A percentile compares a stretch with the other conserved stretches of the same genome.
Conservation (phyloP, 2,113 vertebrate genomes). For the Cyanoliseus patagonus region DNA sequence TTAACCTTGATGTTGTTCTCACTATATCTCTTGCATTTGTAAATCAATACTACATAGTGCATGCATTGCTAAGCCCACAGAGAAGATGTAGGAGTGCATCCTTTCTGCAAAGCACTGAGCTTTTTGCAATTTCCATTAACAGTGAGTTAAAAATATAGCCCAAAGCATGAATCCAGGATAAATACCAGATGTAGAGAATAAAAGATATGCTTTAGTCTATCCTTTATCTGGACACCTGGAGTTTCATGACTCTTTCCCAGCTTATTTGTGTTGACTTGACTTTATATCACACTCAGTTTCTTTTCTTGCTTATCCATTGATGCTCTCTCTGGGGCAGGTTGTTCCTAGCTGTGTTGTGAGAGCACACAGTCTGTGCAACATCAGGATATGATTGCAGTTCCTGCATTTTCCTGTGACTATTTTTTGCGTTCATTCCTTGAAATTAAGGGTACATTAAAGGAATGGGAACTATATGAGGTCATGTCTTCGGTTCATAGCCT, state of each 20-base stretch:
- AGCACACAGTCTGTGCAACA: neutral
- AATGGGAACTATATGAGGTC: neutral
- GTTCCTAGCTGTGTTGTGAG: neutral
- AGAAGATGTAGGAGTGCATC: neutral
- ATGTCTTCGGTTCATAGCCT: neutral
- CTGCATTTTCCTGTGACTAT: neutral
- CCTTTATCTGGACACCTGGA: conserved; percentile 19
- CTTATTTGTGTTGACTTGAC: neutral
- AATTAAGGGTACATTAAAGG: neutral
- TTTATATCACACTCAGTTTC: neutral
- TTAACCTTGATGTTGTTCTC: neutral
- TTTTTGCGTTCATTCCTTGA: neutral
- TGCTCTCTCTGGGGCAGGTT: neutral
- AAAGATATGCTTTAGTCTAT: conserved; percentile 12
- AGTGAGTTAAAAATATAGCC: conserved; percentile 23
- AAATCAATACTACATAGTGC: neutral
- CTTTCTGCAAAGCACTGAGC: neutral
- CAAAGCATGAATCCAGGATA: conserved; percentile 19
- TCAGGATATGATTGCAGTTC: neutral
- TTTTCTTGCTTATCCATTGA: neutral
- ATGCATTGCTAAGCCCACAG: neutral
- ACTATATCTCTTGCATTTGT: neutral
- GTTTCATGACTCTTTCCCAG: neutral
- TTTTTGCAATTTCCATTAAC: conserved; percentile 8
- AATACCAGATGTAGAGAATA: neutral